Percentiles rank a stretch among this genome's conserved stretches.
Evolutionary conservation across 2,888 invertebrate genomes (phyloP).

Genomic region (Coecobrya sp.): DNA sequence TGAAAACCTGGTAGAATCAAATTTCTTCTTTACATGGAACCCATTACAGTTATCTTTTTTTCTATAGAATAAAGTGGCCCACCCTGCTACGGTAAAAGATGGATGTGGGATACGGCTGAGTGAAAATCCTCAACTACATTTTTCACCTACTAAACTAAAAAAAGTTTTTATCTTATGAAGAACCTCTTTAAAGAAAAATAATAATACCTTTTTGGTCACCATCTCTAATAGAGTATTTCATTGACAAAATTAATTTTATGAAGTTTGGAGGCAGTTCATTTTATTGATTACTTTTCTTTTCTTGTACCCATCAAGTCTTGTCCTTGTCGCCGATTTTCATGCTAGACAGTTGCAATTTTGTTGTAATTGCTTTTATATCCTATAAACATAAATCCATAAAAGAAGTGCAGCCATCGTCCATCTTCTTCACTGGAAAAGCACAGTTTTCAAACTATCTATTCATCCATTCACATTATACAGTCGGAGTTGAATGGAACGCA

Average conservation of each 20-base stretch:
- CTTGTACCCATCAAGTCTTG: neutral
- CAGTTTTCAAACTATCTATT: neutral
- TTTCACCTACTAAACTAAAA: neutral
- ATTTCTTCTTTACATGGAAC: constrained; percentile 3
- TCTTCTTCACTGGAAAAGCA: neutral
- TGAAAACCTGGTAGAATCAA: neutral
- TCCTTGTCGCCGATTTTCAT: neutral
- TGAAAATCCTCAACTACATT: constrained; percentile 13
- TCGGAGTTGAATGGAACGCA: neutral
- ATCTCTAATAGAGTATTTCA: constrained; percentile 34
- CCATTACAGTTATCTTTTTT: constrained; percentile 61
- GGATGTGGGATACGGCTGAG: constrained; percentile 29
- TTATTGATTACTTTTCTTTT: constrained; percentile 69
- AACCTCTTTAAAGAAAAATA: neutral
- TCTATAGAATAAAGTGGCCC: neutral
- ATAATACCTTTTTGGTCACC: neutral
- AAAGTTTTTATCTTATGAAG: neutral
- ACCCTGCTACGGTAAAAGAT: constrained; percentile 50
- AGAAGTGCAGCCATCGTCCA: neutral
- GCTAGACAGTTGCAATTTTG: neutral
- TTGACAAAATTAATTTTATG: constrained; percentile 69
- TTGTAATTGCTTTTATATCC: neutral
- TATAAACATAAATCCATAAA: neutral
- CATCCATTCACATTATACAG: neutral
- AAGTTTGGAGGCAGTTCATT: constrained; percentile 72